phyloP scores from a whole-genome alignment of 2,888 invertebrate genomes.

The Zele albiditarsus region DNA sequence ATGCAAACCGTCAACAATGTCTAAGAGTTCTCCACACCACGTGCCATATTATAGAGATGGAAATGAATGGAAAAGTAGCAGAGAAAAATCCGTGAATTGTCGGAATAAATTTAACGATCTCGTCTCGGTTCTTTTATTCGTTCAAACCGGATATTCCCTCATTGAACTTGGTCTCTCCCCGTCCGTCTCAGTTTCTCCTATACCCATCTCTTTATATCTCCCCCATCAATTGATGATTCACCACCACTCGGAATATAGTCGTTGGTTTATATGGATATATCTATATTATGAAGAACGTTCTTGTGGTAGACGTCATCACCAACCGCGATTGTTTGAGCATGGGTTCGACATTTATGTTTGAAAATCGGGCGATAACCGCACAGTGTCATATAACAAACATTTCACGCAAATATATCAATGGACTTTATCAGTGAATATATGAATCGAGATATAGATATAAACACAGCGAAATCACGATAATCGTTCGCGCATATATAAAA shows the following conservation, averaged over 20 bases:
- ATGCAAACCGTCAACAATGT: slow-evolving; percentile 27
- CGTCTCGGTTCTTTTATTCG: not conserved
- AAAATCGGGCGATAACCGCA: slow-evolving; percentile 31
- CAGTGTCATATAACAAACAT: slow-evolving; percentile 23
- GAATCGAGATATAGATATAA: not conserved
- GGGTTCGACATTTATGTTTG: slow-evolving; percentile 26
- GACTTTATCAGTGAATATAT: slow-evolving; percentile 13
- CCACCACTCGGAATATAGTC: not conserved
- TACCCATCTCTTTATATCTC: not conserved
- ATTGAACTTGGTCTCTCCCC: not conserved
- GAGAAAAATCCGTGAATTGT: slow-evolving; percentile 22
- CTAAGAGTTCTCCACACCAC: slow-evolving; percentile 27
- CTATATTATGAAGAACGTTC: not conserved
- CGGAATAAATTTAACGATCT: slow-evolving; percentile 28
- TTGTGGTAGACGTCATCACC: not conserved
- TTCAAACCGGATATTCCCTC: not conserved
- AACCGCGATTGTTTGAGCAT: not conserved
- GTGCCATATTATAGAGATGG: not conserved
- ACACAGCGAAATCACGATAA: not conserved
- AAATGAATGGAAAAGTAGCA: not conserved
- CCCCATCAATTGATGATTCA: slow-evolving; percentile 33
- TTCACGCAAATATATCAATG: slow-evolving; percentile 16
- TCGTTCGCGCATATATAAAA: not conserved
- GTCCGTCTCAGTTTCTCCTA: not conserved
- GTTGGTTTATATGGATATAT: not conserved